Percentiles rank a stretch among this genome's conserved stretches.
phyloP scores from a whole-genome alignment of 2,113 vertebrate species.

The Microcebus murinus region DNA sequence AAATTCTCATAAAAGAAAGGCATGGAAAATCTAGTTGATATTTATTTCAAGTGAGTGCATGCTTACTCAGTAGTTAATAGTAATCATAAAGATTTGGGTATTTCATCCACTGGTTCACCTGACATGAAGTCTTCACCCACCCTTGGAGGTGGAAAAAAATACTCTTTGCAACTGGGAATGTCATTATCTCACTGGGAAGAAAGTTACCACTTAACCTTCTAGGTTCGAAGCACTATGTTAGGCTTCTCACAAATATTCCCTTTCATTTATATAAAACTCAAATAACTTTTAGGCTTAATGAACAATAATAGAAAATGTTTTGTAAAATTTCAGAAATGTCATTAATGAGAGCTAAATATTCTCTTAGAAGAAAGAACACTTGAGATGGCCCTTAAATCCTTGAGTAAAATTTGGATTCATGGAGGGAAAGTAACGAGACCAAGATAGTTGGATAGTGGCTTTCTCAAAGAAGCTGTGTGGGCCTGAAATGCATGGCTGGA shows the following conservation, averaged over 20 bases:
- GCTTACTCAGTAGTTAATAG: background rate
- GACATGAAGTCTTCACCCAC: background rate
- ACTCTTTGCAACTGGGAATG: background rate
- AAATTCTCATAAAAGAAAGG: conserved; percentile 3
- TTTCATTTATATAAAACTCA: background rate
- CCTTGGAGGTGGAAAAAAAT: background rate
- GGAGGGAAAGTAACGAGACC: background rate
- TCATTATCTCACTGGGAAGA: background rate
- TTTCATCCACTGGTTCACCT: background rate
- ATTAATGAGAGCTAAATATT: background rate
- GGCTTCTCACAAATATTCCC: background rate
- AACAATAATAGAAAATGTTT: background rate
- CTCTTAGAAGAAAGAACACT: conserved; percentile 19
- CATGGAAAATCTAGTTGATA: background rate
- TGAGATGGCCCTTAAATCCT: background rate
- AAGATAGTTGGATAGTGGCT: background rate
- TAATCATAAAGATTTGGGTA: background rate
- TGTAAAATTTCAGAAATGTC: background rate
- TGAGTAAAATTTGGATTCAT: background rate
- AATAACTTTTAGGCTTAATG: background rate
- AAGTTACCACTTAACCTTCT: background rate
- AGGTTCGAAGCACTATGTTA: background rate
- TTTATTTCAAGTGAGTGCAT: background rate
- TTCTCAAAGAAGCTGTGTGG: background rate
- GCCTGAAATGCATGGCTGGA: background rate